Conservation (phyloP, 2,113 vertebrate species). For the Pseudonaja textilis region DNA sequence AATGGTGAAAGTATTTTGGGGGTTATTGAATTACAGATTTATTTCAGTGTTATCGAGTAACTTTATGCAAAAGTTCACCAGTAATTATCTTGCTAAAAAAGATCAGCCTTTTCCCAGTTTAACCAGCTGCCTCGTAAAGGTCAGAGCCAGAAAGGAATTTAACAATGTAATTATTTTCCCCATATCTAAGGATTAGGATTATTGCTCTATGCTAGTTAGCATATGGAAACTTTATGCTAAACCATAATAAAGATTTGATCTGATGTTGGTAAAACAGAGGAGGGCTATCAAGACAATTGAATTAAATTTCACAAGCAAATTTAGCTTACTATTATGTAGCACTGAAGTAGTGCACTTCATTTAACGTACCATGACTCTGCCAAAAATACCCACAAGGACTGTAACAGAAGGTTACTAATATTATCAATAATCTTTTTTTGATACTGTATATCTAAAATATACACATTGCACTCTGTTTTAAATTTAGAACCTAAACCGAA, state of each 20-base stretch:
- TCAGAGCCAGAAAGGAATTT: neutral
- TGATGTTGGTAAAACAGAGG: neutral
- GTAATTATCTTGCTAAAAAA: slow-evolving; percentile 39
- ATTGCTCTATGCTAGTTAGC: neutral
- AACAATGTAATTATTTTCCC: neutral
- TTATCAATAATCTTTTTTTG: neutral
- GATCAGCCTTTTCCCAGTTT: neutral
- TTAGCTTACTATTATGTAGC: neutral
- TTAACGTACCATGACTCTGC: neutral
- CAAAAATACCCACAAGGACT: neutral
- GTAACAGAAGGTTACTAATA: neutral
- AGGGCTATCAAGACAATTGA: neutral
- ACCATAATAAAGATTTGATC: neutral
- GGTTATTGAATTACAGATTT: slow-evolving; percentile 47
- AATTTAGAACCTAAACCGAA: neutral
- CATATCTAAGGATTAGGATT: neutral
- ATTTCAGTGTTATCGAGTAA: slow-evolving; percentile 48
- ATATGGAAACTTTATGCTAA: neutral
- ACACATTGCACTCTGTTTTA: neutral
- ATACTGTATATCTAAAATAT: neutral
- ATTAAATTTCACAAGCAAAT: neutral
- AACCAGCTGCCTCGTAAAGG: neutral
- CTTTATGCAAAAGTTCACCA: slow-evolving; percentile 29
- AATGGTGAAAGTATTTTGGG: slow-evolving; percentile 31
- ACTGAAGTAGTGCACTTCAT: neutral